Conservation (phyloP, 2,888 invertebrate genomes). For the Tryphoninae sp. region DNA sequence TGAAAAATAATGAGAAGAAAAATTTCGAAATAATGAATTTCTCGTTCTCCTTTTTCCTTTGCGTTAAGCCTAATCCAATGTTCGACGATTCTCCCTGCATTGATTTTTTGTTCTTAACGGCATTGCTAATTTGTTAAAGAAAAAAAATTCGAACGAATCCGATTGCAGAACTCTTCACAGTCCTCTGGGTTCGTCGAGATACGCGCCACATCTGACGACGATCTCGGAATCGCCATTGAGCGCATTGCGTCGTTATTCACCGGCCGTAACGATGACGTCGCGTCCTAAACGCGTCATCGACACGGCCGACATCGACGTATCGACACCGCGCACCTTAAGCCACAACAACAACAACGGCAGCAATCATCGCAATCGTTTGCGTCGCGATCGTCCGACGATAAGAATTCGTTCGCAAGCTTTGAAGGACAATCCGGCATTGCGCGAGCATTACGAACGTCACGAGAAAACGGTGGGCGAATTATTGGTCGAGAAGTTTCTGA, state of each 20-base stretch:
- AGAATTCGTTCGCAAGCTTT: constrained; percentile 80
- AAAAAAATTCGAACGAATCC: constrained; percentile 23
- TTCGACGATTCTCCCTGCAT: neutral
- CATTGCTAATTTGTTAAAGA: constrained; percentile 16
- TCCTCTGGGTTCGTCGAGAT: constrained; percentile 80
- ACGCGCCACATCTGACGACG: constrained; percentile 89
- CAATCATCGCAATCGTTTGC: constrained; percentile 71
- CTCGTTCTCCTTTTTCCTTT: neutral
- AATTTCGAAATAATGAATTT: neutral
- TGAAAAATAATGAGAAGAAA: constrained; percentile 13
- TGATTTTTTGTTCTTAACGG: constrained; percentile 6
- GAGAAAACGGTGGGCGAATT: constrained; percentile 88
- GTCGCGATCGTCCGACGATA: constrained; percentile 77
- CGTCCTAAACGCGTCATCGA: constrained; percentile 88
- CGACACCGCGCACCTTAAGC: constrained; percentile 80
- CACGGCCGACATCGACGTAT: constrained; percentile 93
- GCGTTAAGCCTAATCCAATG: neutral
- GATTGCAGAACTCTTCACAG: constrained; percentile 73
- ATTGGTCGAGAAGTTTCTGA: constrained; percentile 88
- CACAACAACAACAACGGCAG: constrained; percentile 67
- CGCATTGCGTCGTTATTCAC: constrained; percentile 75
- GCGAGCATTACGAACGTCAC: constrained; percentile 81
- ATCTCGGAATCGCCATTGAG: constrained; percentile 85
- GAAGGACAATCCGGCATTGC: constrained; percentile 80
- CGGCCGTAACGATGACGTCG: constrained; percentile 77